Evolutionary conservation across 2,113 vertebrate genomes (phyloP).

Genomic region (Columba livia): DNA sequence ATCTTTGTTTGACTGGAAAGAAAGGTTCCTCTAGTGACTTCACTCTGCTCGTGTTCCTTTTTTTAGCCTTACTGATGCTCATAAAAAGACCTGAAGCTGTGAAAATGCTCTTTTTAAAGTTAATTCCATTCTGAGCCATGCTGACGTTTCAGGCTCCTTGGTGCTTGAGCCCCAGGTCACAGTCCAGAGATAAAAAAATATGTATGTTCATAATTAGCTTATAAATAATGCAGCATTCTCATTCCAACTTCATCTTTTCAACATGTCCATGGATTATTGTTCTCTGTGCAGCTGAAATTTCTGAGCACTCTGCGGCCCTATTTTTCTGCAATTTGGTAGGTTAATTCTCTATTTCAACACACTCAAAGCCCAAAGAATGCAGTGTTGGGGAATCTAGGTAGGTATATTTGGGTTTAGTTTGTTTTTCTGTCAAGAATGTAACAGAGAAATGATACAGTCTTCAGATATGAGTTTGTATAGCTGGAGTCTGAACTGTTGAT

Average conservation of each 20-base stretch:
- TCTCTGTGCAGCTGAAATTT: slow-evolving; percentile 47
- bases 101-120: slow-evolving; percentile 49
- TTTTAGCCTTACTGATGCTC: neutral
- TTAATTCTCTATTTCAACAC: neutral
- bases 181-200: slow-evolving; percentile 66
- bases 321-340: slow-evolving; percentile 30
- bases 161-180: slow-evolving; percentile 58
- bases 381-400: neutral
- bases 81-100: slow-evolving; percentile 38
- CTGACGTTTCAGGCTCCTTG: slow-evolving; percentile 23
- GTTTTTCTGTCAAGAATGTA: neutral
- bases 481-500: neutral
- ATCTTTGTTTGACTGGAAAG: neutral
- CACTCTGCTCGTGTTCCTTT: neutral
- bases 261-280: slow-evolving; percentile 42
- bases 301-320: slow-evolving; percentile 17
- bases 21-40: neutral
- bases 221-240: slow-evolving; percentile 74
- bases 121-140: slow-evolving; percentile 48
- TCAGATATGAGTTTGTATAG: neutral
- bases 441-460: neutral
- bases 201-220: slow-evolving; percentile 70
- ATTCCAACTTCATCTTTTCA: slow-evolving; percentile 31
- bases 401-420: neutral
- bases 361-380: neutral